These are phyloP conservation scores for Brachionichthys hirsutus DNA, from an alignment of 2,113 vertebrate species.

Conservation along the genomic window DNA sequence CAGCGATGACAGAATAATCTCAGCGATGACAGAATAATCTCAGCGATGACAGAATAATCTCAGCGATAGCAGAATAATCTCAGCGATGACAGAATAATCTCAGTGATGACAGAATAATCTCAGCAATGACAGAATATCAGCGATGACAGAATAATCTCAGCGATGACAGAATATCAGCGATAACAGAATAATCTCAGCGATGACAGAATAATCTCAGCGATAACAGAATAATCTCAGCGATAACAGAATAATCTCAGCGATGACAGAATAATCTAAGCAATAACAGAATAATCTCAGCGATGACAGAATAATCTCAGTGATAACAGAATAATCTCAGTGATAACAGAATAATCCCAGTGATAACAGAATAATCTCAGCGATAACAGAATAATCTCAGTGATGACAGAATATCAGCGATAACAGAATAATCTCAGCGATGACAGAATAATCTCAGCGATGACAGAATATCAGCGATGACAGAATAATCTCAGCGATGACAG, in stretches of 20 bases:
- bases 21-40: slow-evolving; percentile 27
- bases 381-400: slow-evolving; percentile 26
- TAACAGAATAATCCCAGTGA: no score
- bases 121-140: no score
- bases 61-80: slow-evolving; percentile 27
- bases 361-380: slow-evolving; percentile 28
- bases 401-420: no score
- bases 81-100: slow-evolving; percentile 27
- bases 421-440: slow-evolving; percentile 27
- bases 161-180: no score
- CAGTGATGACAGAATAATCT: slow-evolving; percentile 25
- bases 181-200: slow-evolving; percentile 28
- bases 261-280: no score
- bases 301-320: slow-evolving; percentile 25
- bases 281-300: slow-evolving; percentile 28
- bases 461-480: no score
- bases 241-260: slow-evolving; percentile 28
- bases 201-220: slow-evolving; percentile 27
- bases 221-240: slow-evolving; percentile 28
- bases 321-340: slow-evolving; percentile 26
- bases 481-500: slow-evolving; percentile 27
- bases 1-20: slow-evolving; percentile 27
- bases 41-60: slow-evolving; percentile 27
- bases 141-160: slow-evolving; percentile 25
- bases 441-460: slow-evolving; percentile 28